phyloP scores from a whole-genome alignment of 2,113 vertebrate genomes.

The Protobothrops flavoviridis region DNA sequence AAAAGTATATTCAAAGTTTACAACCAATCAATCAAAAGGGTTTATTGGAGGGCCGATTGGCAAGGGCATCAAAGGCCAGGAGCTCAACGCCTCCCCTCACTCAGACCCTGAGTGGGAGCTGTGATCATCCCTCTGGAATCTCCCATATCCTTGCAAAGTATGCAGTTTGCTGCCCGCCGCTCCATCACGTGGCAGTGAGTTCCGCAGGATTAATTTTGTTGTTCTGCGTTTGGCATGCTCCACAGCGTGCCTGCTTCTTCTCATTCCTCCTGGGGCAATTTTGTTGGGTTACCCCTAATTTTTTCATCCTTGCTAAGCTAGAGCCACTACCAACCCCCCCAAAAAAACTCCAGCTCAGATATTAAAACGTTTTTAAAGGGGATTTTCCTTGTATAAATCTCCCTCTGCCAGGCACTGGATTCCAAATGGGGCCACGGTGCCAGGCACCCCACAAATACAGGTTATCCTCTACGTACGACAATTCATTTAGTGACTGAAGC shows the following conservation, averaged over 20 bases:
- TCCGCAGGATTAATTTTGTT: neutral
- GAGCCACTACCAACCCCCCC: neutral
- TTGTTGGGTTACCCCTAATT: neutral
- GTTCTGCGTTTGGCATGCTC: neutral
- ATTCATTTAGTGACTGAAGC: too few species aligned
- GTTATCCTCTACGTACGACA: neutral
- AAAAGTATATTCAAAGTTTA: neutral
- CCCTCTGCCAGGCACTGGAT: neutral
- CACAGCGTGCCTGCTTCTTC: fast-evolving
- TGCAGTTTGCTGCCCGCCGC: fast-evolving
- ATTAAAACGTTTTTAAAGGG: neutral
- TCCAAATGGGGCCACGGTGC: neutral
- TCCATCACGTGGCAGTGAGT: neutral
- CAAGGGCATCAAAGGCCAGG: neutral
- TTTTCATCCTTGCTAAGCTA: neutral
- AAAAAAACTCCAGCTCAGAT: neutral
- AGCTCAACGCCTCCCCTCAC: neutral
- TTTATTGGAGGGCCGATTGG: neutral
- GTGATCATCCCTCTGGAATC: neutral
- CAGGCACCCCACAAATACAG: neutral
- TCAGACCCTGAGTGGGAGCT: neutral
- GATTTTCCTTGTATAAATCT: neutral
- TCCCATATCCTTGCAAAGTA: neutral
- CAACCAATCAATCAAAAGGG: neutral
- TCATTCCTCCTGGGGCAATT: neutral